A percentile compares a stretch with the other conserved stretches of the same genome.
Conservation (phyloP, 2,888 invertebrate species). For the Drosophila barbarae region DNA sequence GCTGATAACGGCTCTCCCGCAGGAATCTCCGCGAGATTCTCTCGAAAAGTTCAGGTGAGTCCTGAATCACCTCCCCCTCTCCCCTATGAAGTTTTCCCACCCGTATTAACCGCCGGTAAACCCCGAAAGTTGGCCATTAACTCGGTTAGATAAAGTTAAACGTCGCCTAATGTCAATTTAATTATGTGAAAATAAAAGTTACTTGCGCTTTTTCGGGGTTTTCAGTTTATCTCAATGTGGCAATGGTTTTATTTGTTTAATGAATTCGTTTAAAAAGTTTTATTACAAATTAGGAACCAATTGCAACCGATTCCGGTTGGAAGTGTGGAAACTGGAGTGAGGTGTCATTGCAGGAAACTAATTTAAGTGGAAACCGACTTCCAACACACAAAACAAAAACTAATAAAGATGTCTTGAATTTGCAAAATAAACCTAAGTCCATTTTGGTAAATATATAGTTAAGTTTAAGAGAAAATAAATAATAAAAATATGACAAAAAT, state of each 20-base stretch:
- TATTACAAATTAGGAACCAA: constrained; percentile 5
- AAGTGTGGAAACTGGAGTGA: neutral
- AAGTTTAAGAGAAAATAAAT: too few species aligned
- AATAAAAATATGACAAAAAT: too few species aligned
- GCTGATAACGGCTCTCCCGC: neutral
- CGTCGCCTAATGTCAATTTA: constrained; percentile 66
- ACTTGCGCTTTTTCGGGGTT: neutral
- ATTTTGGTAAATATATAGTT: too few species aligned
- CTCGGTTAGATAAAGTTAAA: constrained; percentile 62
- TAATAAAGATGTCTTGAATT: too few species aligned
- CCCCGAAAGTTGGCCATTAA: constrained; percentile 9
- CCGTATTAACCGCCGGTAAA: constrained; percentile 3
- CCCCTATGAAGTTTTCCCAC: neutral
- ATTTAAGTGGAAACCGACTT: neutral
- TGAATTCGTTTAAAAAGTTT: constrained; percentile 13
- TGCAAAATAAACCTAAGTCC: too few species aligned
- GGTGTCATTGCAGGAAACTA: neutral
- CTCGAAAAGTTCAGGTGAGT: constrained; percentile 17
- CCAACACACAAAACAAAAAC: too few species aligned
- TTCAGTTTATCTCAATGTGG: constrained; percentile 5
- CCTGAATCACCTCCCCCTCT: too few species aligned
- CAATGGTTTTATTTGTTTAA: neutral
- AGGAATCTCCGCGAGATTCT: constrained; percentile 1
- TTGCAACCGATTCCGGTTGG: constrained; percentile 10
- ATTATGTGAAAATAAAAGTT: constrained; percentile 59